phyloP scores from a whole-genome alignment of 2,113 vertebrate genomes.

The Festucalex cinctus region DNA sequence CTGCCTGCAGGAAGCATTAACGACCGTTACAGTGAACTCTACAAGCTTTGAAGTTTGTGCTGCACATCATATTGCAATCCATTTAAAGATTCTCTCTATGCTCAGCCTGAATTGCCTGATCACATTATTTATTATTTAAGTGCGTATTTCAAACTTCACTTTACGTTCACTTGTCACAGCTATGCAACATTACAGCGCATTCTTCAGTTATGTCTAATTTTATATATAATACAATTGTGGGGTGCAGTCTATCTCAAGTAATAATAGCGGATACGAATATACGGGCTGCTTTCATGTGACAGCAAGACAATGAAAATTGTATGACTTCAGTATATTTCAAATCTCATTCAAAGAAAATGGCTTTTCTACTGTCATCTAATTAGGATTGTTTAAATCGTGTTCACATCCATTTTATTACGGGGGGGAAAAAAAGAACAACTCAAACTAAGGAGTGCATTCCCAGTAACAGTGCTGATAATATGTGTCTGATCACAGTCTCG shows the following conservation, averaged over 20 bases:
- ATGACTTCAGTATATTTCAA: constrained; percentile 28
- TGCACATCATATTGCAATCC: constrained; percentile 11
- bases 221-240: background rate
- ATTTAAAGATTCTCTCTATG: constrained; percentile 27
- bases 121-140: constrained; percentile 14
- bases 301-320: constrained; percentile 27
- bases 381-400: constrained; percentile 54
- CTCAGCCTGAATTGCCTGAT: constrained; percentile 5
- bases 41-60: constrained; percentile 38
- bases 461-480: constrained; percentile 43
- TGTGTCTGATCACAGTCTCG: constrained; percentile 39
- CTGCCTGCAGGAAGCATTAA: constrained; percentile 28
- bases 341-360: constrained; percentile 31
- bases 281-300: constrained; percentile 7
- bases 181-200: background rate
- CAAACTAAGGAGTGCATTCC: constrained; percentile 43
- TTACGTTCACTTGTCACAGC: background rate
- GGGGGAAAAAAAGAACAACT: constrained; percentile 19
- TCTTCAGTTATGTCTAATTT: background rate
- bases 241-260: background rate
- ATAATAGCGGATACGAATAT: background rate
- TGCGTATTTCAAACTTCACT: background rate
- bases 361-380: constrained; percentile 49
- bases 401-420: constrained; percentile 46
- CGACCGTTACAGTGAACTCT: constrained; percentile 24